These are phyloP conservation scores for Platorchestia sp. DNA, from an alignment of 1,140 invertebrate species.

Conservation along the genomic window DNA sequence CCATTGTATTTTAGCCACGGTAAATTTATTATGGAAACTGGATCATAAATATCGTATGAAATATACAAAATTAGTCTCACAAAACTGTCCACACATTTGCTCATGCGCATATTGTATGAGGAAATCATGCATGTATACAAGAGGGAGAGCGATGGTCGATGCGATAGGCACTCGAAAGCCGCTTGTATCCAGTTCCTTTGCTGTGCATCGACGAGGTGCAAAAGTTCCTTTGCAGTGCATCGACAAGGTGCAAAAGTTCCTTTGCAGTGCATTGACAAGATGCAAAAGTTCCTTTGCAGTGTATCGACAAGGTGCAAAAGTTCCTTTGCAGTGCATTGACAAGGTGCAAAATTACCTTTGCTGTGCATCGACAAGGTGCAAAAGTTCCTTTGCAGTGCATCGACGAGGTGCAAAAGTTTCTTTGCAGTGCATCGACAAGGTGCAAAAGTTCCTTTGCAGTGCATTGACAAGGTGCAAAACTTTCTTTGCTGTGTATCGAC, in stretches of 20 bases:
- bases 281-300: too few relatives aligned
- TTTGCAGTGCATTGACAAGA: too few relatives aligned
- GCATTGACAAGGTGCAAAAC: too few relatives aligned
- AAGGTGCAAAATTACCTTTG: too few relatives aligned
- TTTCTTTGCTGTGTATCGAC: too few relatives aligned
- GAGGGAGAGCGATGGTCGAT: background rate
- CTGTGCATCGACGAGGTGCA: background rate
- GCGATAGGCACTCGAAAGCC: background rate
- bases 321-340: too few relatives aligned
- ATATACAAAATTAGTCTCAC: background rate
- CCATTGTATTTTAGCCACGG: background rate
- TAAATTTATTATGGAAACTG: background rate
- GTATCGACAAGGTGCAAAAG: background rate
- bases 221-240: background rate
- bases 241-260: background rate
- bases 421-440: background rate
- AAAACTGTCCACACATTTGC: background rate
- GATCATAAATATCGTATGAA: background rate
- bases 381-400: background rate
- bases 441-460: background rate
- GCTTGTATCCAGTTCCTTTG: background rate
- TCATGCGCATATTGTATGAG: background rate
- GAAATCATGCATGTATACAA: background rate
- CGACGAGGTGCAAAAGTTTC: background rate
- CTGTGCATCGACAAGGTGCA: background rate